Evolutionary conservation across 2,888 invertebrate species (phyloP), one percentile per base, ranked within the genome.

Genomic region (Tetranychus truncatus): DNA sequence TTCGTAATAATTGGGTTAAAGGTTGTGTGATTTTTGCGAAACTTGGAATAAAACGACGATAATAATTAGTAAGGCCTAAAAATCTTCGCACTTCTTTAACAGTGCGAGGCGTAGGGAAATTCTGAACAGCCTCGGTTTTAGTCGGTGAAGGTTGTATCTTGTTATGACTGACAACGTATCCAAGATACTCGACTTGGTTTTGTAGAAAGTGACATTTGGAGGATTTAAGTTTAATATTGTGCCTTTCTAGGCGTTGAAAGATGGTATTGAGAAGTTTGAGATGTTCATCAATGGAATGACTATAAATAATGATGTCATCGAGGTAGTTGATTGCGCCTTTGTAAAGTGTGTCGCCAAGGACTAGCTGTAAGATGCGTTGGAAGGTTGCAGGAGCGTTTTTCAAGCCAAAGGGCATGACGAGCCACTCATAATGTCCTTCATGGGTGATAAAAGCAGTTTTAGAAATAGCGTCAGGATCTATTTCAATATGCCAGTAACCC

Each of bases 11-110:
- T 18, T 21, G 1, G 44, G 72, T 65, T 2, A 75, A 8, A 20
- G 76, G 76, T n/a, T 15, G 7, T 1, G 73, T n/a, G 1, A 72
- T 44, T 71, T 76, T 45, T 1, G 45, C 20, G 15, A 55, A 34
- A 45, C 69, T 73, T 11, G 69, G 71, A 11, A 80, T 76, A 46
- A 78, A 79, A 34, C 76, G 74, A 6, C 79, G 75, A 45, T 79
- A 80, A 69, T 78, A 80, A 18, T 77, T 76, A 24, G 69, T 45
- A 5, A 78, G 71, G 1, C 77, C 77, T 45, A 77, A 45, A 15
- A 77, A 77, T 2, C 71, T 9, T 34, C 24, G 71, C 1, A 71
- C 34, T 6, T 24, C 75, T 21, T 46, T 69, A n/a, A 71, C n/a
- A 34, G 45, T 75, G 15, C 72, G 65, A 1, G 75, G 77, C 1